Evolutionary conservation across 2,888 invertebrate genomes (phyloP).

Genomic region (Stratiomys singularior): DNA sequence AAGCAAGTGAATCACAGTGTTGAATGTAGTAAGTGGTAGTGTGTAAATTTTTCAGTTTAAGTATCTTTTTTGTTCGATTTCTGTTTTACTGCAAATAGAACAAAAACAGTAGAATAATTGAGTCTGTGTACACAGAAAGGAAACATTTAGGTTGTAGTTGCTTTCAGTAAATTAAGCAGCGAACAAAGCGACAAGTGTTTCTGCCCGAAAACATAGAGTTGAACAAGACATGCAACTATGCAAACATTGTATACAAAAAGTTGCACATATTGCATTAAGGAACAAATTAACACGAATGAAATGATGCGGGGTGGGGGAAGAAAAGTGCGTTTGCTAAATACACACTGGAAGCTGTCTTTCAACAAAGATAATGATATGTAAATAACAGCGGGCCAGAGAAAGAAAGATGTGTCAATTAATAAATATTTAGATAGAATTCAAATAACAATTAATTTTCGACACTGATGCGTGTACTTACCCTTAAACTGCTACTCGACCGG

Average conservation of each 20-base stretch:
- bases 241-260: not conserved
- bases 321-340: conserved; percentile 18
- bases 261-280: not conserved
- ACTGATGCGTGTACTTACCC: conserved; percentile 61
- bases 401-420: conserved; percentile 15
- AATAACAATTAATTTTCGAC: conserved; percentile 18
- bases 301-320: not conserved
- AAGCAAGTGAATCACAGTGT: conserved; percentile 42
- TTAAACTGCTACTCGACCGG: conserved; percentile 63
- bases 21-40: conserved; percentile 33
- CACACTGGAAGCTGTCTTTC: conserved; percentile 16
- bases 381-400: conserved; percentile 44
- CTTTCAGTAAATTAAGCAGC: conserved; percentile 8
- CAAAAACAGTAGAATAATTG: conserved; percentile 31
- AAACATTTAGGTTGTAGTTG: conserved; percentile 8
- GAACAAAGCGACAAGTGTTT: conserved; percentile 28
- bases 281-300: conserved; percentile 17
- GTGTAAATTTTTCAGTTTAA: conserved; percentile 32
- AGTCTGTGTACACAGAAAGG: conserved; percentile 40
- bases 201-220: not conserved
- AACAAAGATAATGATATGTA: conserved; percentile 4
- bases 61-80: conserved; percentile 12
- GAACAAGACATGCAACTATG: conserved; percentile 23
- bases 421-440: not conserved
- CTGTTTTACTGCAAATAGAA: conserved; percentile 44